Evolutionary conservation across 2,797 vertebrate species (phyloP), one percentile per base, ranked within the genome.

Genomic region (Pipistrellus pipistrellus): DNA sequence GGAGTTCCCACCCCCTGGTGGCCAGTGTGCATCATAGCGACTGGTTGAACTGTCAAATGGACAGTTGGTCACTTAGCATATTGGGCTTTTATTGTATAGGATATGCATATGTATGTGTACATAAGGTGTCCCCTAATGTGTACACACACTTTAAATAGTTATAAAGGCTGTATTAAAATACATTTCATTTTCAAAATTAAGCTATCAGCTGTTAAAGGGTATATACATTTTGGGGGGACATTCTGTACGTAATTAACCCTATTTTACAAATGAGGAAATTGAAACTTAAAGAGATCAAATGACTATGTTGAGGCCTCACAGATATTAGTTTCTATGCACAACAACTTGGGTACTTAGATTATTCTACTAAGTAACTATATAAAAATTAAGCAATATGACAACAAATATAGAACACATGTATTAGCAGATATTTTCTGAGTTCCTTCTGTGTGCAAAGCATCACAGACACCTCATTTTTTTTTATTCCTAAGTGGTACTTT

Each of bases 401-500:
- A 78, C 51, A 83, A 41, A 71, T 62, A 78, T 38, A 83, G 55
- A 71, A 44, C 35, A 84, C 64, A 85, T 57, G 62, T 10, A 66
- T 51, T 78, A 66, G 66, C 59, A 88, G 73, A 62, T 96, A 69
- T 94, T 91, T 96, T 30, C 55, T 82, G 83, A 92, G 44, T 68
- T 55, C 82, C 94, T 96, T 95, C 96, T 95, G 51, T 86, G 90
- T 92, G 88, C 75, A 91, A 62, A 51, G 9, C 44, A 62, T 14
- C 73, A 21, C 20, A 41, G 69, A 38, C 80, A 11, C 8, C 48
- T 21, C 78, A 81, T 91, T 92, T 97, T 44, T n/a, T 38, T 88
- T 96, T 81, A 66, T 88, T 86, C 57, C 95, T 96, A 80, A 93
- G 88, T 81, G 96, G 87, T 69, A 86, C 41, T 96, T 97, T 96